A percentile compares a stretch with the other conserved stretches of the same genome.
These are phyloP conservation scores for Oxygymnocypris stewartii DNA, from an alignment of 2,113 vertebrate species.

Conservation along the genomic window DNA sequence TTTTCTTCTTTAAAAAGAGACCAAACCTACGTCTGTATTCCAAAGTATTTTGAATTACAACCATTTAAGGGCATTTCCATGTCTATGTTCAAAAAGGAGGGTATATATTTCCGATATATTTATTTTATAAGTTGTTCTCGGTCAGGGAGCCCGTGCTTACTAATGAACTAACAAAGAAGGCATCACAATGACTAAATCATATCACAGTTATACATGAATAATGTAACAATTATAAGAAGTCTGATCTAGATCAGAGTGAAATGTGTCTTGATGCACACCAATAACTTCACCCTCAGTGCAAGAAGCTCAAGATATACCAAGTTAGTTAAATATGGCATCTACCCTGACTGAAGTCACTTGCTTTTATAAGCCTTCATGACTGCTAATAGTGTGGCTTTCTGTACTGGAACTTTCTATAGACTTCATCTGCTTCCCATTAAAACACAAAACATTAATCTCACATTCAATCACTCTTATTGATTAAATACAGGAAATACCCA, in stretches of 20 bases:
- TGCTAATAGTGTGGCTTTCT: not conserved
- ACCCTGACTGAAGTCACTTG: not conserved
- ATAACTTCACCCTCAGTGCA: not conserved
- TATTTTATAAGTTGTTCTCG: not conserved
- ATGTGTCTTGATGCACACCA: not conserved
- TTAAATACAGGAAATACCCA: not conserved
- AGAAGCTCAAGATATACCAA: not conserved
- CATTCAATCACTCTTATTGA: not conserved
- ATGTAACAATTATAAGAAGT: not conserved
- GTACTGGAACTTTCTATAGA: not conserved
- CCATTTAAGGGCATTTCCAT: no score
- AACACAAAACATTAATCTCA: not conserved
- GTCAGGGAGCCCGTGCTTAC: not conserved
- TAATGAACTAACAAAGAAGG: not conserved
- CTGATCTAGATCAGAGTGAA: no score
- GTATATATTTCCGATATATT: not conserved
- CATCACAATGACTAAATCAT: slow-evolving; percentile 40
- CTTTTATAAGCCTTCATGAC: slow-evolving; percentile 63
- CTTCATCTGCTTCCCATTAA: slow-evolving; percentile 14
- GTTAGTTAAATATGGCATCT: not conserved
- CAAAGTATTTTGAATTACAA: no score
- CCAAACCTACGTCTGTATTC: no score
- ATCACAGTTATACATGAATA: not conserved
- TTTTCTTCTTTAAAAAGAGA: no score
- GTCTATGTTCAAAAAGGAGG: not conserved